Base-by-base conservation (phyloP, 2,113 vertebrate genomes). In the Psittacara wagleri region DNA sequence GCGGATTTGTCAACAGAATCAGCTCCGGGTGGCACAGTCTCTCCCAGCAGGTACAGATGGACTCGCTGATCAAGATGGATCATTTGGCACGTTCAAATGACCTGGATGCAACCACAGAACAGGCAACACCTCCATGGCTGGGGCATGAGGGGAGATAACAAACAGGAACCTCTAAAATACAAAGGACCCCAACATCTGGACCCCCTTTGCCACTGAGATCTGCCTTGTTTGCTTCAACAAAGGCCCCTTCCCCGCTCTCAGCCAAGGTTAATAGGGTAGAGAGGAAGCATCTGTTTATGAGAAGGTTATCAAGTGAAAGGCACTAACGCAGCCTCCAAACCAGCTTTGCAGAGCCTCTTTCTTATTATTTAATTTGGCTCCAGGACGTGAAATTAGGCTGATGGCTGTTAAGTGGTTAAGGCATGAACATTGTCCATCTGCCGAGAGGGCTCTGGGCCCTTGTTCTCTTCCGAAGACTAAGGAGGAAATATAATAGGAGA, bases 361-460 rank as follows among this genome's bases (percentile, higher is more conserved):
- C 97, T 98, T 98, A 98, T 97, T 97, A 98, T 98, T 98, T 98
- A 98, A 98, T 98, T 98, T 98, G 98, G 98, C 98, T 98, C 93
- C 95, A 91, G 97, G 87, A 97, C 76, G 95, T 96, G 96, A 95
- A 98, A 98, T 98, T 98, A 98, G 97, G 96, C 97, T 98, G 98
- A 98, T 98, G 97, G 97, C 98, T 98, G 97, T 98, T 98, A 98
- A 98, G 98, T 98, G 98, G 96, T 97, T 97, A 98, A 97, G 97
- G 97, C 97, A 94, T 87, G 81, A 97, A 98, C 96, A 98, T 92
- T 96, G 95, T 96, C 98, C 98, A 98, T 98, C 98, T 98, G 98
- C 97, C 54, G 94, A 97, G 97, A 98, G 98, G 97, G 97, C 98
- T 98, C 72, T 80, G 13, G 97, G 98, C 98, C 97, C 96, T 97